phyloP scores from a whole-genome alignment of 2,797 vertebrate genomes.

The Acipenser oxyrinchus region DNA sequence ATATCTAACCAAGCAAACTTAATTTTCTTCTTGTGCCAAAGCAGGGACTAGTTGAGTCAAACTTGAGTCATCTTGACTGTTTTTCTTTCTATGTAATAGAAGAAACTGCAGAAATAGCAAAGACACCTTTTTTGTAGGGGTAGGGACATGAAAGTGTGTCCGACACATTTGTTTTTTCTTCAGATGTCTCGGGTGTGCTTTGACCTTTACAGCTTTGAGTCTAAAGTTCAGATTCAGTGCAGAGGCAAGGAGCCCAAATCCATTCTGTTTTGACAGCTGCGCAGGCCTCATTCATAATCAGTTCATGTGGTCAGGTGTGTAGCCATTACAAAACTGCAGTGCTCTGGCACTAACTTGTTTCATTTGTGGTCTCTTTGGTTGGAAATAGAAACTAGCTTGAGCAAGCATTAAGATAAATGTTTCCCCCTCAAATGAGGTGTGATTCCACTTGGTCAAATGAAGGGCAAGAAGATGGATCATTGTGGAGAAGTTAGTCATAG shows the following conservation, averaged over 20 bases:
- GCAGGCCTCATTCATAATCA: neutral
- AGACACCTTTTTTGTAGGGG: neutral
- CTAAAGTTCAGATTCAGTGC: neutral
- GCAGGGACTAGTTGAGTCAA: neutral
- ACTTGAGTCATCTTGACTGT: neutral
- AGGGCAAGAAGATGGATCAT: slow-evolving; percentile 23
- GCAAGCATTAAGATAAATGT: slow-evolving; percentile 14
- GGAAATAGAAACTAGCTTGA: no score
- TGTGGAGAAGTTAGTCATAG: neutral
- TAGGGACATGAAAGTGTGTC: no score
- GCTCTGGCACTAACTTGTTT: neutral
- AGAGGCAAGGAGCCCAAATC: neutral
- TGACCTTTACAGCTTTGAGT: neutral
- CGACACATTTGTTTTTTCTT: neutral
- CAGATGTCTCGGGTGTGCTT: neutral
- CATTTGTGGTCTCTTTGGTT: no score
- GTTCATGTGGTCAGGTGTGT: neutral
- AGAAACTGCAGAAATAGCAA: neutral
- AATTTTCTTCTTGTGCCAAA: neutral
- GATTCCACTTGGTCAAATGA: slow-evolving; percentile 27
- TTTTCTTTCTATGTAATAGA: neutral
- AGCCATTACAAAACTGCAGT: neutral
- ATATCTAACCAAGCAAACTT: neutral
- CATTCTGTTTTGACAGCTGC: neutral
- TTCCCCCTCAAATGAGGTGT: slow-evolving; percentile 18